Percentiles rank a stretch among this genome's conserved stretches.
Evolutionary conservation across 2,888 invertebrate species (phyloP).

Genomic region (Pyralis farinalis): DNA sequence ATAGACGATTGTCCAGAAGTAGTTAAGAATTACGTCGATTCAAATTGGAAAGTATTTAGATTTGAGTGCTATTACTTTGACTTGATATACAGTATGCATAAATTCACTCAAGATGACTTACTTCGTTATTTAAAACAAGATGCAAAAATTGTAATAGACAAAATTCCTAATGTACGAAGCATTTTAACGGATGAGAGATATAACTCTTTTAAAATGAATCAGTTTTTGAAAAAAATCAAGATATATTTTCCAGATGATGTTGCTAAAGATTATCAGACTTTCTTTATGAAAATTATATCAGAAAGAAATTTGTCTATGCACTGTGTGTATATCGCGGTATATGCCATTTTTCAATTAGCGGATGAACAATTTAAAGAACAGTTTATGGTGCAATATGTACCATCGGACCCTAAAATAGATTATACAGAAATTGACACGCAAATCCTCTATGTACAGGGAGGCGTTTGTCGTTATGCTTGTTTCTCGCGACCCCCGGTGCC

Average conservation of each 20-base stretch:
- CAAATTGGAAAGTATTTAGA: constrained; percentile 26
- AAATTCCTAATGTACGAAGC: constrained; percentile 18
- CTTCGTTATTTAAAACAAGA: constrained; percentile 29
- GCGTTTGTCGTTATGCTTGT: constrained; percentile 35
- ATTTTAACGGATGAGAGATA: constrained; percentile 7
- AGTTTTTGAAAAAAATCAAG: constrained; percentile 39
- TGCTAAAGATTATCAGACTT: constrained; percentile 30
- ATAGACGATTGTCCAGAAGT: constrained; percentile 37
- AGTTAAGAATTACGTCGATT: constrained; percentile 30
- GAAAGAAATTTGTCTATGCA: background rate
- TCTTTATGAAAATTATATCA: constrained; percentile 22
- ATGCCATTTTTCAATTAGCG: constrained; percentile 38
- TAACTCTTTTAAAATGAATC: constrained; percentile 22
- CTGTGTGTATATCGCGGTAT: constrained; percentile 18
- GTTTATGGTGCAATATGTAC: constrained; percentile 38
- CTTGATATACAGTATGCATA: constrained; percentile 14
- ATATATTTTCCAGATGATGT: constrained; percentile 47
- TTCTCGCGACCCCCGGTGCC: constrained; percentile 38
- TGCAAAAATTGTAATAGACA: constrained; percentile 18
- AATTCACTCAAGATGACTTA: constrained; percentile 20
- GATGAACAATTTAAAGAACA: constrained; percentile 27
- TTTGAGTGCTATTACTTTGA: constrained; percentile 18
- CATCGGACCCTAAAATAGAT: constrained; percentile 39
- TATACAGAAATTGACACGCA: constrained; percentile 26
- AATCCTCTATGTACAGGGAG: constrained; percentile 31